Evolutionary conservation across 2,888 invertebrate species (phyloP).

Genomic region (Schizotus pectinicornis): DNA sequence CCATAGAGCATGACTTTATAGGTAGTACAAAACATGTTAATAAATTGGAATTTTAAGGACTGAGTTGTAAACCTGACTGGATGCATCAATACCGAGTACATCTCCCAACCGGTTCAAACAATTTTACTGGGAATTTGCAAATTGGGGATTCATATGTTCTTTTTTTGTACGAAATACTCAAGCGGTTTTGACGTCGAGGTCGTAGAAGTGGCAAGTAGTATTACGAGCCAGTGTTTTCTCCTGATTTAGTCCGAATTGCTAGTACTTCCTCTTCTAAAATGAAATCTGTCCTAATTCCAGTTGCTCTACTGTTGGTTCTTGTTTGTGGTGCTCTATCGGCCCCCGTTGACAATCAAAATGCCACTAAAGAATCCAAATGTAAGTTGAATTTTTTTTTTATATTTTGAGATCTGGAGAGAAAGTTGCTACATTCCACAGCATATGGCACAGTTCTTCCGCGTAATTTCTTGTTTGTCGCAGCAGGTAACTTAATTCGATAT

Average conservation of each 20-base stretch:
- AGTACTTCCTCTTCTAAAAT: constrained; percentile 21
- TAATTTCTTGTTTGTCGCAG: background rate
- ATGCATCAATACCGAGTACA: background rate
- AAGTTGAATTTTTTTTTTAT: constrained; percentile 8
- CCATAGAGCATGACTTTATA: no score
- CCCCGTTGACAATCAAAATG: constrained; percentile 19
- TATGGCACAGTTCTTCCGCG: constrained; percentile 16
- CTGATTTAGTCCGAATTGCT: constrained; percentile 12
- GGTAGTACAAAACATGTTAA: no score
- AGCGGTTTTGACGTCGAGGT: constrained; percentile 17
- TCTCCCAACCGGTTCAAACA: constrained; percentile 19
- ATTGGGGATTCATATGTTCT: constrained; percentile 16
- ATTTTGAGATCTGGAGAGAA: constrained; percentile 1
- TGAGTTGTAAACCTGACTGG: background rate
- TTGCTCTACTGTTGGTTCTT: constrained; percentile 7
- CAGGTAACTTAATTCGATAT: no score
- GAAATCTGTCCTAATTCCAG: constrained; percentile 8
- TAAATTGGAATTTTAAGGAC: no score
- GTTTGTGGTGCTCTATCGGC: constrained; percentile 16
- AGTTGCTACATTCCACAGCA: constrained; percentile 8
- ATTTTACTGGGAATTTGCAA: constrained; percentile 21
- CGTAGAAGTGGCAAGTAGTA: constrained; percentile 27
- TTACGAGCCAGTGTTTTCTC: constrained; percentile 27
- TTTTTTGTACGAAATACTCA: constrained; percentile 1
- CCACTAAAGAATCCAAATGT: constrained; percentile 25